Percentiles rank a stretch among this genome's conserved stretches.
Evolutionary conservation across 2,797 vertebrate genomes (phyloP).

Genomic region (Premnoplex brunnescens): DNA sequence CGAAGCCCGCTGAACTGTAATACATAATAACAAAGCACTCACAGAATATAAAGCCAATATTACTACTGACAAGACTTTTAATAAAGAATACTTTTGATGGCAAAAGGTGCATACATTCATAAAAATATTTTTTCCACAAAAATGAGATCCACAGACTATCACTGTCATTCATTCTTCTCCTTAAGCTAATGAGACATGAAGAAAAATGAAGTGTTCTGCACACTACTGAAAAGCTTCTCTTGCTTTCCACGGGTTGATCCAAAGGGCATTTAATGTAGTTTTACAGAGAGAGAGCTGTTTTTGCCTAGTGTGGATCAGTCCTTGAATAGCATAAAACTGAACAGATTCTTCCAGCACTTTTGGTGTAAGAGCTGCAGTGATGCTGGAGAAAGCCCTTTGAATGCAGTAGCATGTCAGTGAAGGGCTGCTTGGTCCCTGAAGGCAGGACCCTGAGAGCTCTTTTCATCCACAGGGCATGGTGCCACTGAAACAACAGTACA

Average conservation of each 20-base stretch:
- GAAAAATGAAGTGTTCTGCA: background rate
- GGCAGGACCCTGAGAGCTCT: background rate
- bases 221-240: background rate
- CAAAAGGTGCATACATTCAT: background rate
- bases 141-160: background rate
- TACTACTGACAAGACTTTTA: background rate
- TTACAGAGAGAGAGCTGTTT: background rate
- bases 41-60: background rate
- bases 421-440: background rate
- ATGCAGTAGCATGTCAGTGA: background rate
- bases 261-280: background rate
- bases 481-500: background rate
- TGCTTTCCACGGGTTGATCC: background rate
- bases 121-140: background rate
- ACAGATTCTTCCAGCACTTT: background rate
- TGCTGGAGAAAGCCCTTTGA: background rate
- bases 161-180: background rate
- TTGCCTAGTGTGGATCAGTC: background rate
- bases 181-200: background rate
- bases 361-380: background rate
- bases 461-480: background rate
- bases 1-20: background rate
- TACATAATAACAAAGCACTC: background rate
- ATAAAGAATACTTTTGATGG: background rate
- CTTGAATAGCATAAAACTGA: background rate